Evolutionary conservation across 2,797 vertebrate genomes (phyloP), one percentile per base, ranked within the genome.

Genomic region (Cephalopachus bancanus): DNA sequence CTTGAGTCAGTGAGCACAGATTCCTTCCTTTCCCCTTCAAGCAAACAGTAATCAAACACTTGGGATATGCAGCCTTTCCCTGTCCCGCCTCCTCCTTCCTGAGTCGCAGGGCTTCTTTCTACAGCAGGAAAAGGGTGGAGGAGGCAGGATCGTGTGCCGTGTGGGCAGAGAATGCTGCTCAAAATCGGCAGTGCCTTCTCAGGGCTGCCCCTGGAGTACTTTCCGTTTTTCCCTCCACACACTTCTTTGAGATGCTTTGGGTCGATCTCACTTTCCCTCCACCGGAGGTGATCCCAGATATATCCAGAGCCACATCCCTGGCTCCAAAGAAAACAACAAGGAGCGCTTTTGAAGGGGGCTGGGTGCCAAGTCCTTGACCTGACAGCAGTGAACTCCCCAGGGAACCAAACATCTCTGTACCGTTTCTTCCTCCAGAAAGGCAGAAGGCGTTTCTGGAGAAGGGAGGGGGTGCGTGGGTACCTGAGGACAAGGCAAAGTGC

Each of bases 321-420:
- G 37, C 72, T 90, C 71, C 51, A 87, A 33, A 92, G 33, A 57
- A 20, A 80, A 87, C 74, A 83, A 67, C 49, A 83, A 88, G 75
- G 67, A 22, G n/a, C 81, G 53, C 79, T 96, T 90, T 89, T 85
- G 79, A 93, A 74, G 76, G 90, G 62, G 78, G 49, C 15, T 30
- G n/a, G 44, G 3, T 64, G 28, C 59, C 75, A 88, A 65, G 60
- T 60, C 60, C 53, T 44, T 10, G 59, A 78, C 59, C 51, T 55
- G 28, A 71, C 8, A 67, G 44, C 33, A 69, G 22, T 62, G 87
- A 93, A 78, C 79, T 94, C 62, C 57, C 64, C 14, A 92, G 49
- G 49, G 55, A 93, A 30, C 59, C n/a, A 51, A 86, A 90, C 37
- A 22, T 93, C 60, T 75, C 64, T 57, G 55, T 62, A 60, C 30